Base-by-base conservation (phyloP, 2,797 vertebrate genomes). In the Perodicticus potto region DNA sequence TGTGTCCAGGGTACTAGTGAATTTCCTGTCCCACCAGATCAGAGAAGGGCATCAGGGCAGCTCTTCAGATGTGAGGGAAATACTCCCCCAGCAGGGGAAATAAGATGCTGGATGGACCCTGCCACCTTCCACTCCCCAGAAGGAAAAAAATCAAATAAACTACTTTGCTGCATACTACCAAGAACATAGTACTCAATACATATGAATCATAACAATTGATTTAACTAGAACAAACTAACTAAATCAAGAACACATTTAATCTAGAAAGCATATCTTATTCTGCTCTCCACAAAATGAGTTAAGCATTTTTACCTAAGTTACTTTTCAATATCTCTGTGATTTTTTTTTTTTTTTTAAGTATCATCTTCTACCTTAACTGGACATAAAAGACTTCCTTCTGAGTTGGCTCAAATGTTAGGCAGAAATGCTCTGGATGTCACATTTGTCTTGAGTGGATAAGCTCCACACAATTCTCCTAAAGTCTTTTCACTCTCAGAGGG, bases 291-390 rank as follows among this genome's bases (percentile, higher is more conserved):
- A 85, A 7, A 77, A 2, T 61, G 20, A 76, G 76, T 43, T 25
- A 70, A 93, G 9, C 11, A 65, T 96, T 88, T 86, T 32, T 5
- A 74, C 2, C 14, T 45, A 49, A 32, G 32, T 61, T 88, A 13
- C 73, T 86, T 91, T 95, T 85, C 45, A 84, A 23, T 82, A 55
- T 78, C 13, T 57, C 12, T 49, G 20, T 43, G 14, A 82, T 49
- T 49, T 16, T 49, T 49, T 49, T 49, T 45, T 45, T 37, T 3
- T 81, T 83, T 88, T 40, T 73, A 32, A 23, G 37, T 81, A 34
- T 85, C 6, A n/a, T 77, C 43, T 59, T 70, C 74, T 53, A 5
- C 22, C 14, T 70, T 65, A 61, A 25, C 67, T 27, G 4, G 55
- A 78, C 76, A 63, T 45, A 19, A 72, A 92, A 12, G 3, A 61